phyloP scores from a whole-genome alignment of 2,113 vertebrate species.

The Salvelinus alpinus region DNA sequence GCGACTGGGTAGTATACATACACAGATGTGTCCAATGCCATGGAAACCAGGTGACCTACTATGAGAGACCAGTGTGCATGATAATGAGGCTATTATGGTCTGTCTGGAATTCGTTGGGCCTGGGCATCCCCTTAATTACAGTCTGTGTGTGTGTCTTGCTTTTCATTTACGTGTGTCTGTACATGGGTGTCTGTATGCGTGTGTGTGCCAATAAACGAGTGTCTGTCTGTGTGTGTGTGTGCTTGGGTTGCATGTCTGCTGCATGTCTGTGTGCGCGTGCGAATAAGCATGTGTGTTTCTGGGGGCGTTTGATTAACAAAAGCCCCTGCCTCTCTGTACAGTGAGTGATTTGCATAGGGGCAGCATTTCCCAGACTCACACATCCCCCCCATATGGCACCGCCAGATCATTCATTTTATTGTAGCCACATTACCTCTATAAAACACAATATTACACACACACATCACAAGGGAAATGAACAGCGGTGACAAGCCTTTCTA shows the following conservation, averaged over 20 bases:
- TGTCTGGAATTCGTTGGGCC: slow-evolving; percentile 57
- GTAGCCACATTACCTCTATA: slow-evolving; percentile 20
- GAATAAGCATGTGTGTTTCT: neutral
- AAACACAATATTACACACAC: neutral
- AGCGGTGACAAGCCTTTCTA: neutral
- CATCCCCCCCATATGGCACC: slow-evolving; percentile 63
- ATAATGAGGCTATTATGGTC: slow-evolving; percentile 66
- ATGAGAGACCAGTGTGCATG: slow-evolving; percentile 49
- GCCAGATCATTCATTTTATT: slow-evolving; percentile 31
- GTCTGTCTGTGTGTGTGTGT: too few species aligned
- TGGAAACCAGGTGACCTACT: slow-evolving; percentile 57
- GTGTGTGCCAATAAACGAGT: too few species aligned
- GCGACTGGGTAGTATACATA: neutral
- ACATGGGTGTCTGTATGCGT: slow-evolving; percentile 1
- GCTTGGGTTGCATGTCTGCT: neutral
- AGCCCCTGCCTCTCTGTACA: slow-evolving; percentile 50
- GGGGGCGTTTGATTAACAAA: slow-evolving; percentile 53
- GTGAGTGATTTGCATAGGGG: slow-evolving; percentile 65
- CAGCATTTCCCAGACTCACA: slow-evolving; percentile 27
- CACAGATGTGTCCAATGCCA: slow-evolving; percentile 43
- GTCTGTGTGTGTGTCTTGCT: slow-evolving; percentile 44
- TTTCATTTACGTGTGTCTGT: slow-evolving; percentile 31
- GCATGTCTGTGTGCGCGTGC: neutral
- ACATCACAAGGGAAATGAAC: slow-evolving; percentile 21
- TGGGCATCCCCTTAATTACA: slow-evolving; percentile 65